Conservation (phyloP, 2,888 invertebrate genomes). For the Stomorhina lunata region DNA sequence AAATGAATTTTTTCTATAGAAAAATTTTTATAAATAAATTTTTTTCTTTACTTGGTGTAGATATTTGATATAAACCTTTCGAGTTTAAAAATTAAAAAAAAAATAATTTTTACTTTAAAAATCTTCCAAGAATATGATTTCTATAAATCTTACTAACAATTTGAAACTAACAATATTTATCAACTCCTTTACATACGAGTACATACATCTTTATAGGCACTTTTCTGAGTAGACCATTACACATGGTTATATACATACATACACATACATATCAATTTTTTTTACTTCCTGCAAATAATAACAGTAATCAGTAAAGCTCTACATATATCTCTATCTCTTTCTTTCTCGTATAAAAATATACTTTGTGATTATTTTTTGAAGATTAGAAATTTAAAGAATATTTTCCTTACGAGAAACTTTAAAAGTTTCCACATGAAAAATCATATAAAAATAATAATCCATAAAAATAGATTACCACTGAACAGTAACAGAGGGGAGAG, state of each 20-base stretch:
- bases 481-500: background rate
- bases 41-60: too few relatives aligned
- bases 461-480: constrained; percentile 14
- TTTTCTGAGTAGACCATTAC: background rate
- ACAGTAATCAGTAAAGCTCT: background rate
- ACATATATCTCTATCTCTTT: too few relatives aligned
- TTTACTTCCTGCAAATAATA: background rate
- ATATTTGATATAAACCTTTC: too few relatives aligned
- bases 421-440: constrained; percentile 43
- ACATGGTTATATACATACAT: background rate
- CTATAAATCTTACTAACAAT: too few relatives aligned
- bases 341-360: constrained; percentile 18
- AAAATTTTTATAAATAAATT: too few relatives aligned
- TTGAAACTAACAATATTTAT: too few relatives aligned
- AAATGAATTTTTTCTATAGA: too few relatives aligned
- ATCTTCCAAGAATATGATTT: too few relatives aligned
- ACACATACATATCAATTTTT: background rate
- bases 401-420: background rate
- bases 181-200: too few relatives aligned
- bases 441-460: constrained; percentile 9
- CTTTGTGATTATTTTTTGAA: constrained; percentile 42
- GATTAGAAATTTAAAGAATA: constrained; percentile 24
- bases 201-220: too few relatives aligned
- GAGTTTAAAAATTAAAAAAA: too few relatives aligned
- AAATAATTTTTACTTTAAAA: too few relatives aligned